A percentile compares a stretch with the other conserved stretches of the same genome.
These are phyloP conservation scores for Myioborus melanocephalus DNA, from an alignment of 2,797 vertebrate species.

Conservation along the genomic window DNA sequence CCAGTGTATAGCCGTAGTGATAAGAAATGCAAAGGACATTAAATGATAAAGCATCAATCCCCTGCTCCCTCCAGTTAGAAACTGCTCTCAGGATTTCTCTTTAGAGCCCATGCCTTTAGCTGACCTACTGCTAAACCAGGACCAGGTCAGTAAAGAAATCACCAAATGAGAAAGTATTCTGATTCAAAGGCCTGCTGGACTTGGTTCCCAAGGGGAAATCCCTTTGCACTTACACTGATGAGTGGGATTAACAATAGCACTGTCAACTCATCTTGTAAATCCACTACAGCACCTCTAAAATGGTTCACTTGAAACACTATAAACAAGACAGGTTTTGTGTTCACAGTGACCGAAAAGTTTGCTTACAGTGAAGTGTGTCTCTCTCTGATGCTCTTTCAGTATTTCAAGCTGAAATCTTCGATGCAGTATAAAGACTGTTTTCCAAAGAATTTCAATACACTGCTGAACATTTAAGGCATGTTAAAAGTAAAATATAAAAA, in stretches of 20 bases:
- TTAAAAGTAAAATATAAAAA: background rate
- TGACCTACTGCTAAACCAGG: background rate
- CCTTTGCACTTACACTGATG: background rate
- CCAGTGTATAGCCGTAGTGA: background rate
- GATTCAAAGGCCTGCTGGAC: background rate
- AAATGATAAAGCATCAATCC: background rate
- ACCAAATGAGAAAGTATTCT: background rate
- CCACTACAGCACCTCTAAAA: background rate
- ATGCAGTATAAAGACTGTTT: background rate
- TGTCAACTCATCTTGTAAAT: background rate
- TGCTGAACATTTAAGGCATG: background rate
- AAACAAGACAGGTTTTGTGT: background rate
- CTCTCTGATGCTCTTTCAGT: rapidly evolving
- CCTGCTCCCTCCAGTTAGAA: background rate
- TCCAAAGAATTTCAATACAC: background rate
- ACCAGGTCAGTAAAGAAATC: background rate
- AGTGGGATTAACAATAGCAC: background rate
- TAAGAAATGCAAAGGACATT: rapidly evolving
- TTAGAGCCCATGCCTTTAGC: background rate
- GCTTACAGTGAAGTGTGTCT: background rate
- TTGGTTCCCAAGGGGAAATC: background rate
- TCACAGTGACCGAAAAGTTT: background rate
- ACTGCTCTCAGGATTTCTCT: background rate
- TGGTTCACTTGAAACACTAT: background rate
- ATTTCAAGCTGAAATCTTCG: background rate